Conservation (phyloP, 1,140 invertebrate genomes). For the Steinernema khuongi region DNA sequence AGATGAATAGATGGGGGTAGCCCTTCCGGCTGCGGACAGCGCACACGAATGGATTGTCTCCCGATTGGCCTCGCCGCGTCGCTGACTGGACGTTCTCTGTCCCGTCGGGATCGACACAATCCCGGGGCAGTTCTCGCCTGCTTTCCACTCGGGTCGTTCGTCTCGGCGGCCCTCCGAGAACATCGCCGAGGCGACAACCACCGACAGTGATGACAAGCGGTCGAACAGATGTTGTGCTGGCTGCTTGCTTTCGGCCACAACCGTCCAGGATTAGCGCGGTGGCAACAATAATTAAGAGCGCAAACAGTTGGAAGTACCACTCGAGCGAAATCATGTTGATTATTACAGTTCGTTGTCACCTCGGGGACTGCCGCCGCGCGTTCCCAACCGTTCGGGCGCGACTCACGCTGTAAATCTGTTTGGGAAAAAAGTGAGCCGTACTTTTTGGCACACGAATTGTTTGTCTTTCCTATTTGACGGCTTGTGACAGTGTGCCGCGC, state of each 20-base stretch:
- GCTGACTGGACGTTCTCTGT: neutral
- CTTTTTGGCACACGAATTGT: neutral
- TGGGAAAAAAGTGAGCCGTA: neutral
- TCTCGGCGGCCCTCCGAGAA: neutral
- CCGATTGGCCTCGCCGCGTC: neutral
- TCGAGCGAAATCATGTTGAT: neutral
- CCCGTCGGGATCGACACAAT: neutral
- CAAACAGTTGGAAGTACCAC: slow-evolving; percentile 14
- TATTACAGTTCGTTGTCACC: neutral
- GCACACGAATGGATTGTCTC: neutral
- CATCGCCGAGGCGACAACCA: neutral
- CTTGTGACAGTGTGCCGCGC: neutral
- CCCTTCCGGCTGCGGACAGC: neutral
- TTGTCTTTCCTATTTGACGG: neutral
- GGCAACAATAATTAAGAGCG: slow-evolving; percentile 16
- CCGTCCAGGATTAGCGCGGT: slow-evolving; percentile 1
- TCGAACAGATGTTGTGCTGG: neutral
- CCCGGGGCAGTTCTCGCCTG: slow-evolving; percentile 2
- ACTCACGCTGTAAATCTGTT: neutral
- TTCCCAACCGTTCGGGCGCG: neutral
- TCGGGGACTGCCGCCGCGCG: neutral
- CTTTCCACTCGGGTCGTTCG: neutral
- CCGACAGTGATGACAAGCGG: slow-evolving; percentile 8
- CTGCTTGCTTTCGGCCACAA: neutral
- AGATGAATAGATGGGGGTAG: neutral